Conservation (phyloP, 2,113 vertebrate genomes). For the Syngnathus scovelli region DNA sequence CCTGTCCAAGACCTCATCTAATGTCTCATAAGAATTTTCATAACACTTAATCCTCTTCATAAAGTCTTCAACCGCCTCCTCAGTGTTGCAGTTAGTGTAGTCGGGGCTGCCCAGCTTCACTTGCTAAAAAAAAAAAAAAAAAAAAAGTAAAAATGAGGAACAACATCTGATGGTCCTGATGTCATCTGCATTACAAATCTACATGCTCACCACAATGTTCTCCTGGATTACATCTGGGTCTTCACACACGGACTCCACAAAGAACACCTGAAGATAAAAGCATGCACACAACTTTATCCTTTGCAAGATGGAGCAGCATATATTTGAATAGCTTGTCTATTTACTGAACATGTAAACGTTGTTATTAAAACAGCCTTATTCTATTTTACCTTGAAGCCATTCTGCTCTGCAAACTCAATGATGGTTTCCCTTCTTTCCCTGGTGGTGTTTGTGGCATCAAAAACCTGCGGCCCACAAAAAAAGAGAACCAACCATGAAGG, state of each 20-base stretch:
- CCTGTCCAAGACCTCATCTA: conserved; percentile 91
- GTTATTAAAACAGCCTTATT: background rate
- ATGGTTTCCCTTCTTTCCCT: conserved; percentile 91
- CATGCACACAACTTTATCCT: background rate
- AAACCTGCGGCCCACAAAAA: conserved; percentile 74
- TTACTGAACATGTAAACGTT: no score
- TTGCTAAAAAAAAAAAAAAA: conserved; percentile 78
- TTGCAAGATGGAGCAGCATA: no score
- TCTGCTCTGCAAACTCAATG: conserved; percentile 89
- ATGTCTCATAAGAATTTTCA: conserved; percentile 86
- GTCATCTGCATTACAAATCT: background rate
- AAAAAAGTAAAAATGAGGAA: background rate
- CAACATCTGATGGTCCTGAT: background rate
- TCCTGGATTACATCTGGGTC: conserved; percentile 94
- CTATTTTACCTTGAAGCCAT: conserved; percentile 86
- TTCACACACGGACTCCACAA: conserved; percentile 95
- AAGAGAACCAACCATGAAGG: background rate
- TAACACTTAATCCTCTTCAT: conserved; percentile 97
- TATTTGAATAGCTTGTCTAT: no score
- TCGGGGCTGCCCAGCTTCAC: conserved; percentile 95
- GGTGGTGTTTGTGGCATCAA: conserved; percentile 97
- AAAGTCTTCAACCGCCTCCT: conserved; percentile 92
- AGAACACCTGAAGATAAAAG: conserved; percentile 79
- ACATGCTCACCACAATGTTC: conserved; percentile 89
- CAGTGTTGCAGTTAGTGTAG: conserved; percentile 87